Base-by-base conservation (phyloP, 2,113 vertebrate species). In the Eulacestoma nigropectus region DNA sequence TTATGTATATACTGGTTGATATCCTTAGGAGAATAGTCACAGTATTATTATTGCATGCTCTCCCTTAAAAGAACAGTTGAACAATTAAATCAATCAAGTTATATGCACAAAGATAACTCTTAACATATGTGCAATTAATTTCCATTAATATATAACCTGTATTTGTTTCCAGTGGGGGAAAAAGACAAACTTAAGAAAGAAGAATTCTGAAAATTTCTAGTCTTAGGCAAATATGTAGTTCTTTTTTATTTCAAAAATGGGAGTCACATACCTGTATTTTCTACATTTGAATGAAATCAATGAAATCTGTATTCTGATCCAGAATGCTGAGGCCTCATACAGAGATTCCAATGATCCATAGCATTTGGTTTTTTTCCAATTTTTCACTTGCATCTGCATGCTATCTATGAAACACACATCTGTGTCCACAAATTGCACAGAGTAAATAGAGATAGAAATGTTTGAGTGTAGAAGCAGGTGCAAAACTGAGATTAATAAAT, bases 391-490 rank as follows among this genome's bases (percentile, higher is more conserved):
- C 84, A 93, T 91, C 84, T 93, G 81, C 39, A 37, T 81, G n/a
- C 57, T 84, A 13, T 79, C 77, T 75, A 42, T 84, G 91, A 89
- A 95, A 92, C 23, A n/a, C 68, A 72, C 89, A 95, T 69, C 94
- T 93, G 81, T 87, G 89, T 84, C 81, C 84, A 94, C 77, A 82
- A 95, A 93, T 62, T 68, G 65, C 57, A 69, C 10, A 73, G 56
- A 75, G 22, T 64, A 95, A 89, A 78, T 46, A 87, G 83, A 77
- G 80, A 79, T 6, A 79, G 63, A 94, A 65, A 82, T 72, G 52
- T 91, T 19, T 64, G 65, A 87, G 37, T 46, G 57, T 49, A 68
- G 94, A 85, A 94, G 89, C 95, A 97, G 95, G 77, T 96, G 87
- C 89, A 94, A 89, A 91, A 25, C 67, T 2, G 4, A 79, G 74